Base-by-base conservation (phyloP, 2,888 invertebrate genomes). In the Conops quadrifasciatus region DNA sequence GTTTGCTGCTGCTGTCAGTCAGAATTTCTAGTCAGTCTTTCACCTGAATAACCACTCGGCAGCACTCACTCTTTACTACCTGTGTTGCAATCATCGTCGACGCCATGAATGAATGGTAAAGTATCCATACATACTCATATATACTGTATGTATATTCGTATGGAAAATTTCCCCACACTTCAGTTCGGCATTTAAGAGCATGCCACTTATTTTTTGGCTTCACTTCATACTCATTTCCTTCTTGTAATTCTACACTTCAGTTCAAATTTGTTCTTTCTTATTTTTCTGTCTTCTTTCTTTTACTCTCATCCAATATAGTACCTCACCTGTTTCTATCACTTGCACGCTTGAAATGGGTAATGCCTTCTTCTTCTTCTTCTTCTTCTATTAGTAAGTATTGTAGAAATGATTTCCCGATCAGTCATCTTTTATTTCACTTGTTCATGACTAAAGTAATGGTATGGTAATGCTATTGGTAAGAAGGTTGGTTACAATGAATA, bases 401-500 rank as follows among this genome's bases (percentile, higher is more conserved):
- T 62, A 28, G 1, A 62, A 36, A 36, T 36, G n/a, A 60, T 36
- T 16, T 60, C 36, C 60, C 60, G 30, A 36, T 19, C 53, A 53
- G 24, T 21, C 60, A 36, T 43, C 43, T 62, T 13, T 19, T 19
- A n/a, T 62, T 58, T 58, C 67, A 56, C 58, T 58, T 67, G 67
- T 26, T 36, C 67, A 56, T 65, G 51, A 65, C 51, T 19, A 19
- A 49, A 51, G 11, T 66, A 69, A 68, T 4, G 67, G 49, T 51
- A 36, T 13, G 64, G n/a, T n/a, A n/a, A n/a, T n/a, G n/a, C n/a
- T n/a, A n/a, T 36, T 36, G 36, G 9, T 36, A 36, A 36, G 9
- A 9, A 36, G 3, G 4, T n/a, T 16, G 21, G 1, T 63, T n/a
- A 36, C 36, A 7, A 36, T 36, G 36, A 36, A 36, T 36, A 36